Percentiles rank a stretch among this genome's conserved stretches.
Conservation (phyloP, 2,113 vertebrate species). For the Marcusenius ussheri region DNA sequence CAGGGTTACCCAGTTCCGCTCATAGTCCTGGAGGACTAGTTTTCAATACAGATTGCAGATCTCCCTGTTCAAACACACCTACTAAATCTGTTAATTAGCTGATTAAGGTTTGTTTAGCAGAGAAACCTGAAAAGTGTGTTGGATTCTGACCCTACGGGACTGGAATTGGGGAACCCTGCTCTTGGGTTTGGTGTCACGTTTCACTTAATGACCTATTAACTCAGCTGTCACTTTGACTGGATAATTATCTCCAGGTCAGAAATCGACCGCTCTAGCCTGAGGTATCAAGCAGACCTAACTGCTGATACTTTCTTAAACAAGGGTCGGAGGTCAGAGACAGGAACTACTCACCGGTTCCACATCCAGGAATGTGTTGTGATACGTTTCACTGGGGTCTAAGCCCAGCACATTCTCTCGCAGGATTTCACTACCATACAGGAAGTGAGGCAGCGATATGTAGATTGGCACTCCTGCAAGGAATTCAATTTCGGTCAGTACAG, state of each 20-base stretch:
- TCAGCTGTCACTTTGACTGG: background rate
- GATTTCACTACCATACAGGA: slow-evolving; percentile 67
- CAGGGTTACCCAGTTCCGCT: background rate
- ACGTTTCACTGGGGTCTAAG: slow-evolving; percentile 57
- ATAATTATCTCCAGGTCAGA: background rate
- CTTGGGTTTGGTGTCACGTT: background rate
- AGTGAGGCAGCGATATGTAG: slow-evolving; percentile 85
- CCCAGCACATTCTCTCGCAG: slow-evolving; percentile 56
- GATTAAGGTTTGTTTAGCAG: background rate
- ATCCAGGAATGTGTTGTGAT: slow-evolving; percentile 80
- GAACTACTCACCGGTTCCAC: slow-evolving; percentile 80
- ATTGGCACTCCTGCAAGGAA: slow-evolving; percentile 63
- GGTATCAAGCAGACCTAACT: background rate
- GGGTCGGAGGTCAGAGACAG: background rate
- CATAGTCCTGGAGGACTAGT: background rate
- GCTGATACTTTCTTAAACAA: background rate
- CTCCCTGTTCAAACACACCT: background rate
- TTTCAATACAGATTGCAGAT: background rate
- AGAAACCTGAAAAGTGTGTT: background rate
- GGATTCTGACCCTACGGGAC: background rate
- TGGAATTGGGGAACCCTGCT: background rate
- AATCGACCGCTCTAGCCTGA: background rate
- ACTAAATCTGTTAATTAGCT: background rate
- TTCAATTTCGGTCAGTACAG: background rate
- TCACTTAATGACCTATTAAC: background rate